Evolutionary conservation across 2,888 invertebrate genomes (phyloP), one percentile per base, ranked within the genome.

Genomic region (Agrilus cyanescens): DNA sequence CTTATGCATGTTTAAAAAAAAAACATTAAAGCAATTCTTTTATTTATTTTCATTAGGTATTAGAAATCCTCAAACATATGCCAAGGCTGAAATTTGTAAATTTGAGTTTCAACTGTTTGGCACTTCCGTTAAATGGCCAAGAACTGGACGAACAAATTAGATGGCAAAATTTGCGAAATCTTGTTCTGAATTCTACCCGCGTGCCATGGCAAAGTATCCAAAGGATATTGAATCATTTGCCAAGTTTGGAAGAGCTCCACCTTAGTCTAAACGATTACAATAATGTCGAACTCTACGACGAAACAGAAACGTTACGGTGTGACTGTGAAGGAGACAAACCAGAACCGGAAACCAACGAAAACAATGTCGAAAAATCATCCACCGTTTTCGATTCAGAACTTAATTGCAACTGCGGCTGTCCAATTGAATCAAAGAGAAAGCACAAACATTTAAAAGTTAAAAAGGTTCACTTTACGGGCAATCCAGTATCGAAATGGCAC

Each of bases 41-140:
- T 10, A 25, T 25, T 25, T 25, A 2, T 25, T 10, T 25, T 25
- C 25, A 2, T 40, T 60, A 85, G 85, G 80, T 95, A 16, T 85
- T 91, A 62, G 82, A 80, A 46, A 86, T 95, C 57, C 67, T 95
- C 48, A 78, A 83, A 59, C 83, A 87, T 61, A 87, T 91, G 75
- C 93, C 93, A 20, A 78, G 82, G 53, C 80, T 95, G 48, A 82
- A 86, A 59, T 93, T 94, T 66, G 79, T 94, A 38, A 95, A 95
- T 65, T 67, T 95, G 53, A 93, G 93, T 64, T 89, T 89, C 68
- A 95, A 95, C 66, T 78, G 80, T 49, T 70, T 89, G 32, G 78
- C 81, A 30, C 80, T 81, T 41, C 81, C 84, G 40, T 69, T 86
- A 16, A 74, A 75, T 49, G 64, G 66, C 39, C 53, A 58, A 7